Conservation (phyloP, 2,797 vertebrate genomes). For the Alca torda region DNA sequence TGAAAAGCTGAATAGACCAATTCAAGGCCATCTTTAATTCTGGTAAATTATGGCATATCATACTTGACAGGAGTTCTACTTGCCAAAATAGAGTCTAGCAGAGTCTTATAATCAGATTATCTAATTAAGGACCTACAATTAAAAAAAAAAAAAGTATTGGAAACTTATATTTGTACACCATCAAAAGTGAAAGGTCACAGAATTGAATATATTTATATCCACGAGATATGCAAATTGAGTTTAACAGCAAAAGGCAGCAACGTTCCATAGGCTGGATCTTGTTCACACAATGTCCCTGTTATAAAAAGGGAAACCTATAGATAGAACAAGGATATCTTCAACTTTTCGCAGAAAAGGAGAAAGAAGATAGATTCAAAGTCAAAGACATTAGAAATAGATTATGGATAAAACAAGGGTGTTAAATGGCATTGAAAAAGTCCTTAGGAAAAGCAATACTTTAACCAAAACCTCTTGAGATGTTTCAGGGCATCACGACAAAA, state of each 20-base stretch:
- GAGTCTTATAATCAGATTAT: background rate
- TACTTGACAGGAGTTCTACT: background rate
- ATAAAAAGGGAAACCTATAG: background rate
- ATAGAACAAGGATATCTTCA: background rate
- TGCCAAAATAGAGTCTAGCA: background rate
- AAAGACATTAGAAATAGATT: background rate
- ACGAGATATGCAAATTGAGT: background rate
- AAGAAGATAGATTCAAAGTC: background rate
- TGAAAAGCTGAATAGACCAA: background rate
- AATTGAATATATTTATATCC: background rate
- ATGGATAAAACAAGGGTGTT: background rate
- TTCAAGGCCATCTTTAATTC: background rate
- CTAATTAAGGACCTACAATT: background rate
- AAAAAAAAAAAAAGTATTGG: background rate
- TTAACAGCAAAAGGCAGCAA: background rate
- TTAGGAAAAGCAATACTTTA: background rate
- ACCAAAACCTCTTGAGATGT: background rate
- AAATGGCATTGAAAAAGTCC: background rate
- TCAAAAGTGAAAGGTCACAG: background rate
- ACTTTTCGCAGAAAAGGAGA: background rate
- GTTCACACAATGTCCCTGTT: background rate
- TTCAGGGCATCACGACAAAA: background rate
- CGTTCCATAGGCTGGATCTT: background rate
- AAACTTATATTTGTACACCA: background rate
- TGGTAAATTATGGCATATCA: background rate